Evolutionary conservation across 2,113 vertebrate genomes (phyloP).

Genomic region (Mus musculus): GRCm39 chr13:81988501-81989000

Average conservation of each 20-base stretch:
- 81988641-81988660: background rate
- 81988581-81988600: background rate
- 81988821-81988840: background rate
- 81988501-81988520: background rate
- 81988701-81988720: background rate
- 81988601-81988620: background rate
- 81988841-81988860: background rate
- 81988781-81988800: background rate
- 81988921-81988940: conserved; percentile 22
- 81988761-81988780: background rate
- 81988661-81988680: background rate
- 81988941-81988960: conserved; percentile 41
- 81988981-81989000: background rate
- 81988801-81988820: background rate
- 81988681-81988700: background rate
- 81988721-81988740: background rate
- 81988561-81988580: background rate
- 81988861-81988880: conserved; percentile 22
- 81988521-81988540: background rate
- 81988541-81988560: background rate
- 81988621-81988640: background rate
- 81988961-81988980: background rate
- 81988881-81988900: background rate
- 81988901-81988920: background rate
- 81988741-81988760: background rate